Percentiles rank a stretch among this genome's conserved stretches.
phyloP scores from a whole-genome alignment of 2,888 invertebrate species.

The Cheilosia variabilis region DNA sequence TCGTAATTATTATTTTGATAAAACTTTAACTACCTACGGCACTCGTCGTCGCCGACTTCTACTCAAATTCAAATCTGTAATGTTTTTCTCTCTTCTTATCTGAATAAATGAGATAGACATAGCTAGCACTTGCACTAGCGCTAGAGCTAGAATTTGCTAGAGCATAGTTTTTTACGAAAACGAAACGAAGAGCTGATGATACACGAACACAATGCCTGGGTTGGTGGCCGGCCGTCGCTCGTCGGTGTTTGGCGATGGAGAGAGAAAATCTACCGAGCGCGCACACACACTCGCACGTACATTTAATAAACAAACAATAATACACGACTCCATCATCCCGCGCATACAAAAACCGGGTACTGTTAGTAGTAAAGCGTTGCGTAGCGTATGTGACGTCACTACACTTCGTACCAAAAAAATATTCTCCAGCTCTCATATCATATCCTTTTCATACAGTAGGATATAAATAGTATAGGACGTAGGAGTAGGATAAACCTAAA shows the following conservation, averaged over 20 bases:
- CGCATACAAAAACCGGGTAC: constrained; percentile 12
- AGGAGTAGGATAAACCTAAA: too few species aligned
- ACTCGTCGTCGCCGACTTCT: background rate
- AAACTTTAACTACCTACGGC: constrained; percentile 7
- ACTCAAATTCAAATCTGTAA: constrained; percentile 24
- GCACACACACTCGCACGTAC: constrained; percentile 39
- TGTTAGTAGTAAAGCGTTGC: background rate
- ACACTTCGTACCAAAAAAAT: background rate
- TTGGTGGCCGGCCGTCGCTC: too few species aligned
- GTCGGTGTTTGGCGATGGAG: too few species aligned
- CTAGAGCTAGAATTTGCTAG: background rate
- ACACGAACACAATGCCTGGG: too few species aligned
- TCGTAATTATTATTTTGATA: constrained; percentile 56
- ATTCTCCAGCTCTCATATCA: background rate
- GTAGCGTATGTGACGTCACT: background rate
- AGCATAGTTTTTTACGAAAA: background rate
- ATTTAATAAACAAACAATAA: constrained; percentile 55
- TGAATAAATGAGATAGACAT: background rate
- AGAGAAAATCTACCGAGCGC: background rate
- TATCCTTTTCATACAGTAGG: too few species aligned
- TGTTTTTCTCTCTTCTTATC: constrained; percentile 33
- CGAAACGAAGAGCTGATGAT: too few species aligned
- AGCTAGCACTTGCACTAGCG: background rate
- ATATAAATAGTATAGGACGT: too few species aligned
- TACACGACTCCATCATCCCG: background rate